Conservation (phyloP, 92 coral and sea anemone species). For the Epizoanthus illoricatus region DNA sequence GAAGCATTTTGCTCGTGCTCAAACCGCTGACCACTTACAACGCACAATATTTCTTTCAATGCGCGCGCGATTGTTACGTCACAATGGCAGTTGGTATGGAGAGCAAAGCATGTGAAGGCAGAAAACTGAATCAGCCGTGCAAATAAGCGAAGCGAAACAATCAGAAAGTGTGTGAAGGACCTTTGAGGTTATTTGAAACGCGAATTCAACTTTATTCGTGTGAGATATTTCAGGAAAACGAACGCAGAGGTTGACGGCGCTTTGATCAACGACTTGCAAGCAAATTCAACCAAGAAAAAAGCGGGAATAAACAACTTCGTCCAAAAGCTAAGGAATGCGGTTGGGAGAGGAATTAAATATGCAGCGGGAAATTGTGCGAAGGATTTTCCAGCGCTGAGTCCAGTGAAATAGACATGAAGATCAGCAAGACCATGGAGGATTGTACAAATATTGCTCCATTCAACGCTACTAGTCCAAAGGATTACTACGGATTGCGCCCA, state of each 20-base stretch:
- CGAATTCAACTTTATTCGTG: neutral
- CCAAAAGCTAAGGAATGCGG: slow-evolving; percentile 4
- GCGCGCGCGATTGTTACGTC: slow-evolving; percentile 23
- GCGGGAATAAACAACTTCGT: slow-evolving; percentile 4
- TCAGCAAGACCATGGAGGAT: neutral
- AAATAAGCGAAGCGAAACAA: neutral
- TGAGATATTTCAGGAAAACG: neutral
- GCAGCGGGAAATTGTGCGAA: neutral
- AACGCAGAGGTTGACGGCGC: neutral
- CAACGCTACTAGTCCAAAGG: neutral
- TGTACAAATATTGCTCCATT: neutral
- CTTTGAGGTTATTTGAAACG: neutral
- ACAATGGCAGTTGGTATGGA: slow-evolving; percentile 25
- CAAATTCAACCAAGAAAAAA: neutral
- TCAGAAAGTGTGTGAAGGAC: neutral
- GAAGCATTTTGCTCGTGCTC: no score
- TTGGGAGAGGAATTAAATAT: slow-evolving; percentile 21
- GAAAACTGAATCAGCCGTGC: neutral
- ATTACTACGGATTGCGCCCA: neutral
- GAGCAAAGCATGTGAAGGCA: neutral
- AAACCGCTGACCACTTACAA: no score
- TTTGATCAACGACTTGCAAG: neutral
- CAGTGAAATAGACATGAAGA: neutral
- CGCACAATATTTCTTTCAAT: neutral
- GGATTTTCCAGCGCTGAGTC: neutral